Base-by-base conservation (phyloP, 2,797 vertebrate species). In the Lateolabrax maculatus region DNA sequence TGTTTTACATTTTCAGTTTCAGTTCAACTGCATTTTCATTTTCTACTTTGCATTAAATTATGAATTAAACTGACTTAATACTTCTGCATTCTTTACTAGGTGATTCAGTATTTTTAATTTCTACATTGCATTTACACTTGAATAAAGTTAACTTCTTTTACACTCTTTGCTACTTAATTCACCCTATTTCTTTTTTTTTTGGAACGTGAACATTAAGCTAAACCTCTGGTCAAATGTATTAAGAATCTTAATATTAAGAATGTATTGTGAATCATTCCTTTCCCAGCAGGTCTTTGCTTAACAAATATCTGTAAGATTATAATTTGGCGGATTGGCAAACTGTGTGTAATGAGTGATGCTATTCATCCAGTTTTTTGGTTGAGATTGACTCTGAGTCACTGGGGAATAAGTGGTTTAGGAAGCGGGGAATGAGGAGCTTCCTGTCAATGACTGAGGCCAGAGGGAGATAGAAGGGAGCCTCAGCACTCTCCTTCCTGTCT, bases 391-490 rank as follows among this genome's bases (percentile, higher is more conserved):
- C 55, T 2, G 63, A 71, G 76, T 78, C 89, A 65, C 68, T 37
- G 67, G 77, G 75, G 87, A 81, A 88, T 89, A 83, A 88, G 83
- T 85, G 80, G 85, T 90, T 90, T 80, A 90, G 89, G 88, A 92
- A 91, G 77, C 31, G 27, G 75, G 77, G 77, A 85, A 84, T 81
- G 44, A 87, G 79, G 75, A 60, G 81, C 86, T 92, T 93, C 88
- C 87, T 89, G 89, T 83, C 77, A 84, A 71, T 63, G 80, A 84
- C 84, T 77, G 89, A 84, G 87, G 86, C 85, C 78, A 86, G 73
- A 75, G 85, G 81, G 71, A 84, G 85, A 84, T 60, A 77, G 67
- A 61, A 56, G 79, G 65, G 66, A 63, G 83, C 57, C 65, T 71
- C 83, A 44, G 69, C 39, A 15, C 79, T 84, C 82, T 71, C 74